phyloP scores from a whole-genome alignment of 1,140 invertebrate genomes.

The Bombyx mori region DNA sequence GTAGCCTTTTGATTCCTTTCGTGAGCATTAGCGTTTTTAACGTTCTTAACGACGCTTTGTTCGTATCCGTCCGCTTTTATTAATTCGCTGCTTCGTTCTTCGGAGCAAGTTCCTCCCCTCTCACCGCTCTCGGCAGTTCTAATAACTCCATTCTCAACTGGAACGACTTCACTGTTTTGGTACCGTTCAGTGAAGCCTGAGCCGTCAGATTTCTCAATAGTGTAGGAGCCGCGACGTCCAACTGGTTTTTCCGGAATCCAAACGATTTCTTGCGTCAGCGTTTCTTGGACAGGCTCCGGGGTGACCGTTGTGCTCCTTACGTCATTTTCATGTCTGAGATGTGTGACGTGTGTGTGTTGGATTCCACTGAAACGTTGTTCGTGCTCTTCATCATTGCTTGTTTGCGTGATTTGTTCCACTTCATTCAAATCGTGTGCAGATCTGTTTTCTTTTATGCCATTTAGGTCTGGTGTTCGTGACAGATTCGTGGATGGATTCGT shows the following conservation, averaged over 20 bases:
- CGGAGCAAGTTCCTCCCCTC: conserved; percentile 31
- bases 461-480: not conserved
- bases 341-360: conserved; percentile 37
- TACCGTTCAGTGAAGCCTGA: conserved; percentile 43
- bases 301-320: conserved; percentile 44
- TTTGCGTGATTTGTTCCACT: conserved; percentile 3
- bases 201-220: conserved; percentile 48
- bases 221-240: conserved; percentile 53
- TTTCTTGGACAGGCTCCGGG: conserved; percentile 52
- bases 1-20: conserved; percentile 42
- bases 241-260: conserved; percentile 50
- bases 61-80: conserved; percentile 45
- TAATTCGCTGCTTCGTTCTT: conserved; percentile 35
- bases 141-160: conserved; percentile 45
- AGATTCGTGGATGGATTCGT: conserved; percentile 7
- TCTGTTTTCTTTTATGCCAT: conserved; percentile 7
- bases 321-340: conserved; percentile 42
- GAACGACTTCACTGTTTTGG: conserved; percentile 44
- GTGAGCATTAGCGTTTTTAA: conserved; percentile 42
- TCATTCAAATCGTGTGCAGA: conserved; percentile 1
- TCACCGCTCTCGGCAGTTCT: conserved; percentile 37
- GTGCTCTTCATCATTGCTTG: conserved; percentile 14
- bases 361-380: conserved; percentile 21
- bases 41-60: conserved; percentile 40
- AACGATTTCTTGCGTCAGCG: conserved; percentile 54